Base-by-base conservation (phyloP, 2,113 vertebrate species). In the Catharus minimus region DNA sequence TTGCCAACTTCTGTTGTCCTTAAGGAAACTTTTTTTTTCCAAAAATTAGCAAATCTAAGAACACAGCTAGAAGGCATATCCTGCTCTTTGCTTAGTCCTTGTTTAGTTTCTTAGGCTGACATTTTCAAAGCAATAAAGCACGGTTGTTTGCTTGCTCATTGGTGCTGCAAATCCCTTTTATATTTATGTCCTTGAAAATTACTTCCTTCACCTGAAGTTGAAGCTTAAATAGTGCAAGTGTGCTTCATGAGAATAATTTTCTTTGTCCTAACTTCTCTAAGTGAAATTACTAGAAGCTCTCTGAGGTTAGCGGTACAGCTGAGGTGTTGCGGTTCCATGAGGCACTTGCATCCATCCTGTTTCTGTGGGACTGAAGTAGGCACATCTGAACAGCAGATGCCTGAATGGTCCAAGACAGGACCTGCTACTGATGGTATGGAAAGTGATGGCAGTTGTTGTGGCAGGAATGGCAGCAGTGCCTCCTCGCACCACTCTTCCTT, bases 81-180 rank as follows among this genome's bases (percentile, higher is more conserved):
- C 7, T 67, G 32, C 14, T 88, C 49, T 66, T 89, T 52, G 36
- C 27, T 3, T 60, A 50, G 60, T 55, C 39, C 27, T 47, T 44
- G 14, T 60, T 83, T 62, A 36, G 30, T 56, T 81, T 58, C 32
- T 47, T 56, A 49, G 36, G 76, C 60, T 89, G 84, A 87, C 47
- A 17, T 83, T 94, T 95, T 62, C 72, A 38, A 56, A 86, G 64
- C 47, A 20, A 26, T 89, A 55, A 80, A 58, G n/a, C 33, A 76
- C 2, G 9, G n/a, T 61, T 78, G 50, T 82, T 82, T 68, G 21
- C 23, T 64, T 91, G 46, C 32, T 61, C 1, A 0, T 62, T 50
- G 28, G 16, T 76, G 38, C 33, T 79, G 32, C 15, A 2, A 18
- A 41, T 75, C 22, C n/a, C 13, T 5, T 52, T 81, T 67, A 52